Conservation (phyloP, 2,888 invertebrate species). For the Schizotus pectinicornis region DNA sequence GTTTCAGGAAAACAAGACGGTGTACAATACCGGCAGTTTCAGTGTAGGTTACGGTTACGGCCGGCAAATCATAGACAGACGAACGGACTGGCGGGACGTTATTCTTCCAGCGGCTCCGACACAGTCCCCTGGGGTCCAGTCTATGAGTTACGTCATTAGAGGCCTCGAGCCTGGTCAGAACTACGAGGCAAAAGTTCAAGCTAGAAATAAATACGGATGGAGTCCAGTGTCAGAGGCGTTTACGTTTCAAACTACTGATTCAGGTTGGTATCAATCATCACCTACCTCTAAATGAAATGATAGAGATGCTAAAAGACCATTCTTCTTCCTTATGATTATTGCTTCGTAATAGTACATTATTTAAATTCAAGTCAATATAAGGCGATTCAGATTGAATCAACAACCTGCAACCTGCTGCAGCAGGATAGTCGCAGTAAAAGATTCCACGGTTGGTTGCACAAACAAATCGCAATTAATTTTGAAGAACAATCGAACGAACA, state of each 20-base stretch:
- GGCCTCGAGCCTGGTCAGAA: slow-evolving; percentile 69
- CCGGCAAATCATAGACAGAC: slow-evolving; percentile 53
- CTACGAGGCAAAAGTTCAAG: slow-evolving; percentile 71
- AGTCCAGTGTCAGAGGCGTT: slow-evolving; percentile 68
- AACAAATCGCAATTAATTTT: no score
- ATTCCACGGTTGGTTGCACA: no score
- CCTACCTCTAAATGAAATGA: no score
- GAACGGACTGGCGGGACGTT: slow-evolving; percentile 65
- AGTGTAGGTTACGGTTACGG: slow-evolving; percentile 49
- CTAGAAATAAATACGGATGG: slow-evolving; percentile 73
- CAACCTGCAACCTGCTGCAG: no score
- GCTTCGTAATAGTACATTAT: no score
- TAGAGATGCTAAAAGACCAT: no score
- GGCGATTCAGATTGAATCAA: no score
- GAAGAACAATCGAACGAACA: no score
- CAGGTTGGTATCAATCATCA: slow-evolving; percentile 60
- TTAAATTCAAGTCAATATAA: no score
- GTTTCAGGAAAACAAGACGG: slow-evolving; percentile 53
- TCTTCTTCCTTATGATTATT: no score
- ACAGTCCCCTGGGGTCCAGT: slow-evolving; percentile 63
- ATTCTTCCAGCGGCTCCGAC: slow-evolving; percentile 61
- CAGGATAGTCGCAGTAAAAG: no score
- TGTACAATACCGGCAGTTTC: slow-evolving; percentile 46
- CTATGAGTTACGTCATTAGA: slow-evolving; percentile 71
- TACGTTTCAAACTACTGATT: slow-evolving; percentile 68